A percentile compares a stretch with the other conserved stretches of the same genome.
Evolutionary conservation across 2,797 vertebrate species (phyloP).

Genomic region (Myotis vivesi): DNA sequence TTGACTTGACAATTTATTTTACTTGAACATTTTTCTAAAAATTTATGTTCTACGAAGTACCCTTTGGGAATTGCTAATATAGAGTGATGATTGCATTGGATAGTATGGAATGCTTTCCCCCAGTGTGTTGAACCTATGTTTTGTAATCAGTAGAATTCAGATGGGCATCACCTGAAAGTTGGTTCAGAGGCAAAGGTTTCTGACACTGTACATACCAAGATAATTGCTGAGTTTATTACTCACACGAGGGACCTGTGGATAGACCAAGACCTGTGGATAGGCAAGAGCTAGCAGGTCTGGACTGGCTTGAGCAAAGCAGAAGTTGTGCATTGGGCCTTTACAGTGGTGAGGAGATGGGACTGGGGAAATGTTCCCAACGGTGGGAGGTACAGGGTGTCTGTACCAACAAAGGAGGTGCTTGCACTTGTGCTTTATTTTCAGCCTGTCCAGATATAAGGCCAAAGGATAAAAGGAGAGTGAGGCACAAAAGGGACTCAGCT

Average conservation of each 20-base stretch:
- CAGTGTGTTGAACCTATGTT: not conserved
- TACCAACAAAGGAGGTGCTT: not conserved
- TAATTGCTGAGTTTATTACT: not conserved
- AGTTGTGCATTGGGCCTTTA: not conserved
- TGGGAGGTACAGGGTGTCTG: not conserved
- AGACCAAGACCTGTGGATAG: not conserved
- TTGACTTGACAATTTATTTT: not conserved
- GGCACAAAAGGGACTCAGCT: not conserved
- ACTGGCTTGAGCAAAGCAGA: not conserved
- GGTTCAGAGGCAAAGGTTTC: not conserved
- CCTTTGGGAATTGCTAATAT: not conserved
- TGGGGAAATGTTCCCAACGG: not conserved
- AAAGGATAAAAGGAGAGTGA: not conserved
- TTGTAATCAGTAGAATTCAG: not conserved
- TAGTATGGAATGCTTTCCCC: not conserved
- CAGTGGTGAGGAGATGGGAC: rapidly evolving
- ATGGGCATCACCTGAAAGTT: not conserved
- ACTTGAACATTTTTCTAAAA: not conserved
- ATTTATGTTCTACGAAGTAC: not conserved
- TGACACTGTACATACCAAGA: not conserved
- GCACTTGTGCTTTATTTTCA: not conserved
- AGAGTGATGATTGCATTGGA: not conserved
- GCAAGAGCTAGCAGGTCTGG: not conserved
- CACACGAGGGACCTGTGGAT: not conserved
- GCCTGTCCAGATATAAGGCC: not conserved